phyloP scores from a whole-genome alignment of 2,888 invertebrate species.

The Cephus sareptanus region DNA sequence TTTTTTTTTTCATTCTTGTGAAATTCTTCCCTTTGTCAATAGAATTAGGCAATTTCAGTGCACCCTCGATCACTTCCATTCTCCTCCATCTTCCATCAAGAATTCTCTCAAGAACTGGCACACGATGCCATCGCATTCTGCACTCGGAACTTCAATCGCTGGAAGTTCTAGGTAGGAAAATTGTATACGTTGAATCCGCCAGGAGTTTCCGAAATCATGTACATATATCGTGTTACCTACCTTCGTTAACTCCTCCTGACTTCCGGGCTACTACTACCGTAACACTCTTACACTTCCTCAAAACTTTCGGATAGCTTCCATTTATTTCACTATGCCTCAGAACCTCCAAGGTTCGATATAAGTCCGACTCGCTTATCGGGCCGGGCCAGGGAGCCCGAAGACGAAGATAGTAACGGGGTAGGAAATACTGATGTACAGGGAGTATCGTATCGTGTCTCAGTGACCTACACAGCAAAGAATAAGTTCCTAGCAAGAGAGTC shows the following conservation, averaged over 20 bases:
- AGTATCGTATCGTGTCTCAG: neutral
- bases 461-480: neutral
- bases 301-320: neutral
- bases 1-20: too few species aligned
- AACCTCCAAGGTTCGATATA: neutral
- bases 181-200: too few species aligned
- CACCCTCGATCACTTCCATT: neutral
- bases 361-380: neutral
- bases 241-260: neutral
- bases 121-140: too few species aligned
- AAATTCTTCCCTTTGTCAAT: too few species aligned
- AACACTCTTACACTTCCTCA: neutral
- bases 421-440: neutral
- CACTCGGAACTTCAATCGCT: too few species aligned
- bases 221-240: neutral
- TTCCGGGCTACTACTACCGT: neutral
- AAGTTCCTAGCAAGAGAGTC: neutral
- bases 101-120: too few species aligned
- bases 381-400: neutral
- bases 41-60: neutral
- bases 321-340: neutral
- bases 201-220: neutral
- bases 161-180: too few species aligned
- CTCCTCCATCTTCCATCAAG: too few species aligned
- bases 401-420: neutral